Evolutionary conservation across 1,140 invertebrate genomes (phyloP).

Genomic region (Mylabris phalerata): DNA sequence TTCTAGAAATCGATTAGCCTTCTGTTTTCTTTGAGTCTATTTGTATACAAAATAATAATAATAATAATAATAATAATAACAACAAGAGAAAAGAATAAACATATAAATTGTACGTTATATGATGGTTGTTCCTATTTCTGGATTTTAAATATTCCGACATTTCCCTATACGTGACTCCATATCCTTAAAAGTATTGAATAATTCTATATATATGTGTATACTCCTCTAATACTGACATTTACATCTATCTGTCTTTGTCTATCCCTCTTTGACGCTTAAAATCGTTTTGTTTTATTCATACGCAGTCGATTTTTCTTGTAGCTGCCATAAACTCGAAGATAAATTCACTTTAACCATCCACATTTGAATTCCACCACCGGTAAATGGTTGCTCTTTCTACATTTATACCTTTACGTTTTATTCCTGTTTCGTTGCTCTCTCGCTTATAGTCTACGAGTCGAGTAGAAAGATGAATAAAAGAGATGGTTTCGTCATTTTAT

Average conservation of each 20-base stretch:
- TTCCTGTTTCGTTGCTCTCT: neutral
- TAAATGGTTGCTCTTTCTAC: constrained; percentile 15
- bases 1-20: too few species aligned
- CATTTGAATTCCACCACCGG: constrained; percentile 24
- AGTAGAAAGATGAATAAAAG: too few species aligned
- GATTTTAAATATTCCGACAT: constrained; percentile 32
- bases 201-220: constrained; percentile 23
- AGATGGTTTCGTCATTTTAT: too few species aligned
- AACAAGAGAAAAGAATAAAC: too few species aligned
- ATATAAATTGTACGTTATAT: too few species aligned
- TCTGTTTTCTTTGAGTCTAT: too few species aligned
- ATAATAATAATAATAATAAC: too few species aligned
- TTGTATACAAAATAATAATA: too few species aligned
- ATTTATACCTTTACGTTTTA: constrained; percentile 7
- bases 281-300: constrained; percentile 37
- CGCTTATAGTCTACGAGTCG: too few species aligned
- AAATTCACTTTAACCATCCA: constrained; percentile 25
- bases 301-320: constrained; percentile 31
- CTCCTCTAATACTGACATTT: neutral
- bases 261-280: constrained; percentile 24
- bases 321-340: constrained; percentile 29
- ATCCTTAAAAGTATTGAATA: constrained; percentile 34
- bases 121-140: constrained; percentile 2
- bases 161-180: constrained; percentile 34
- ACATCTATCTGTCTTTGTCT: too few species aligned